Conservation (phyloP, 2,888 invertebrate species). For the Nymphalis c-album region DNA sequence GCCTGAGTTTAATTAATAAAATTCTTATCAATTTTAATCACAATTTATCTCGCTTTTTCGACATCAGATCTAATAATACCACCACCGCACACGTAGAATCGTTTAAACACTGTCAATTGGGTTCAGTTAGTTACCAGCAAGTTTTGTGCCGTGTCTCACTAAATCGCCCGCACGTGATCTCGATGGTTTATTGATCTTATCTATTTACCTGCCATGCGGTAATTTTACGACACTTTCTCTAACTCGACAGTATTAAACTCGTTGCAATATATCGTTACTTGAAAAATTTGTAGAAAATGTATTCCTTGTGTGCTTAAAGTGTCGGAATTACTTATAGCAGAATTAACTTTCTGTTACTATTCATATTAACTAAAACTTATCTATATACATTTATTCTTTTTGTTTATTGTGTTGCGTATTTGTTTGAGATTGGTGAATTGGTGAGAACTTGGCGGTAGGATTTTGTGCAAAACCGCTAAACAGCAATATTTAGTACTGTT, state of each 20-base stretch:
- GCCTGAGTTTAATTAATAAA: background rate
- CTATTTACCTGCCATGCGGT: conserved; percentile 40
- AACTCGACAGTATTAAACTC: conserved; percentile 13
- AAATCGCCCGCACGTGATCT: conserved; percentile 62
- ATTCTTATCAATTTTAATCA: no score
- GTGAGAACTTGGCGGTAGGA: no score
- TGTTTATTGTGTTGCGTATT: no score
- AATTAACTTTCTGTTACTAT: background rate
- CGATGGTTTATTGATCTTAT: conserved; percentile 54
- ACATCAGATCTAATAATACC: conserved; percentile 11
- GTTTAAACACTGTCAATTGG: conserved; percentile 60
- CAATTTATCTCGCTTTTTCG: background rate
- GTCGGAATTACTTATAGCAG: background rate
- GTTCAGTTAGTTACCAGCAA: conserved; percentile 61
- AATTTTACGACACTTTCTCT: conserved; percentile 19
- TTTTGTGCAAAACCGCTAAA: no score
- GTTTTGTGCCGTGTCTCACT: conserved; percentile 55
- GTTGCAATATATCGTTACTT: conserved; percentile 1
- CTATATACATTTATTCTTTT: no score
- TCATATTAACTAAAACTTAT: no score
- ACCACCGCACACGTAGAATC: conserved; percentile 48
- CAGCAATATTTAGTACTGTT: no score
- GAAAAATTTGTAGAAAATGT: background rate
- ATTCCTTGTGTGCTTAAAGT: background rate
- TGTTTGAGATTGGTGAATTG: no score